phyloP scores from a whole-genome alignment of 2,888 invertebrate species.

The Melitaea athalia region DNA sequence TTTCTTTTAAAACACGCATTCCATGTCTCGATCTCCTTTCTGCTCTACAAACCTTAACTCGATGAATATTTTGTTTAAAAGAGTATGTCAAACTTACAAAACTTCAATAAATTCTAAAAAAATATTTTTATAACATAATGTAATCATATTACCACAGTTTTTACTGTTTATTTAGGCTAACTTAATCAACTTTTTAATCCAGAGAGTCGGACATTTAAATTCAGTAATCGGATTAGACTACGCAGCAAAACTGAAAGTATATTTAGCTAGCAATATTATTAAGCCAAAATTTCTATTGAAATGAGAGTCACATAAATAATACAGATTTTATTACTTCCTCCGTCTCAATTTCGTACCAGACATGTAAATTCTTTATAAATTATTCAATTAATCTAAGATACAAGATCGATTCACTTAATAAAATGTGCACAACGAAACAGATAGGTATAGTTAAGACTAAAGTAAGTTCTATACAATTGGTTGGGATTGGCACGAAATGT shows the following conservation, averaged over 20 bases:
- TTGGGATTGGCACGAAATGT: constrained; percentile 64
- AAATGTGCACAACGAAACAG: constrained; percentile 28
- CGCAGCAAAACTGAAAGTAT: constrained; percentile 3
- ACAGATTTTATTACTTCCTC: constrained; percentile 25
- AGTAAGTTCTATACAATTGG: constrained; percentile 52
- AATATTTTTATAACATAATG: background rate
- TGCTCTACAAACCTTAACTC: background rate
- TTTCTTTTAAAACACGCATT: constrained; percentile 13
- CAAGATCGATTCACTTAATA: constrained; percentile 26
- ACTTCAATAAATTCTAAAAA: background rate
- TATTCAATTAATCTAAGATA: constrained; percentile 31
- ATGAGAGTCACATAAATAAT: constrained; percentile 24
- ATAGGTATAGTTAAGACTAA: constrained; percentile 31
- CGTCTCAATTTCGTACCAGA: constrained; percentile 19
- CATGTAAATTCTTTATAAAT: constrained; percentile 29
- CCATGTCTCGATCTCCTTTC: background rate
- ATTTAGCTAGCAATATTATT: constrained; percentile 7
- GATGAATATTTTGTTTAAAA: background rate
- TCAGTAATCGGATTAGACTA: background rate
- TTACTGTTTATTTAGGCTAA: background rate
- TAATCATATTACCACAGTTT: background rate
- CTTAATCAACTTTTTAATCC: background rate
- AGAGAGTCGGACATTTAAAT: background rate
- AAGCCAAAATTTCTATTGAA: constrained; percentile 21
- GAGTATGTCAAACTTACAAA: background rate